These are phyloP conservation scores for Agapornis canus DNA, from an alignment of 2,797 vertebrate genomes.

Conservation along the genomic window DNA sequence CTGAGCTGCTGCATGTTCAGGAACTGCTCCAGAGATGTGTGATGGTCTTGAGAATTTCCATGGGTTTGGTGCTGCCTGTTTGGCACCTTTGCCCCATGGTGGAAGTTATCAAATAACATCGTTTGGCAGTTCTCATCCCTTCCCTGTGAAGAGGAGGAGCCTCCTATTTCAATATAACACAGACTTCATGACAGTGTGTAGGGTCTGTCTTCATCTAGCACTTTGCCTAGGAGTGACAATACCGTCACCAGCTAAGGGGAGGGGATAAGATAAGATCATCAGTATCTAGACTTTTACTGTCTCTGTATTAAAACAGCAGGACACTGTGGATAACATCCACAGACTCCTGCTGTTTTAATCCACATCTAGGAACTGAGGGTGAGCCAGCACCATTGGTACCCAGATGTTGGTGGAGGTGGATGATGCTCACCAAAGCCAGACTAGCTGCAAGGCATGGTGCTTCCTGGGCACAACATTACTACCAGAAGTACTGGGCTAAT, in stretches of 20 bases:
- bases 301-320: fast-evolving
- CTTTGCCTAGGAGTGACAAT: too few species aligned
- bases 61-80: background rate
- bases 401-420: background rate
- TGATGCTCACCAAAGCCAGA: background rate
- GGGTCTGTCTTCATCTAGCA: background rate
- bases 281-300: fast-evolving
- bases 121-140: background rate
- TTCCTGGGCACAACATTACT: fast-evolving
- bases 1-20: background rate
- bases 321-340: fast-evolving
- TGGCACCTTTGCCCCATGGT: background rate
- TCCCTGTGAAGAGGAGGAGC: background rate
- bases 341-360: too few species aligned
- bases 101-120: background rate
- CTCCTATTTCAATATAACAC: fast-evolving
- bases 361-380: background rate
- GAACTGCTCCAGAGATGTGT: background rate
- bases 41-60: background rate
- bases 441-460: fast-evolving
- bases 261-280: background rate
- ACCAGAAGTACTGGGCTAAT: fast-evolving
- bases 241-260: background rate
- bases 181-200: fast-evolving
- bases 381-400: background rate